phyloP scores from a whole-genome alignment of 2,113 vertebrate species.

The Hippoglossus stenolepis region DNA sequence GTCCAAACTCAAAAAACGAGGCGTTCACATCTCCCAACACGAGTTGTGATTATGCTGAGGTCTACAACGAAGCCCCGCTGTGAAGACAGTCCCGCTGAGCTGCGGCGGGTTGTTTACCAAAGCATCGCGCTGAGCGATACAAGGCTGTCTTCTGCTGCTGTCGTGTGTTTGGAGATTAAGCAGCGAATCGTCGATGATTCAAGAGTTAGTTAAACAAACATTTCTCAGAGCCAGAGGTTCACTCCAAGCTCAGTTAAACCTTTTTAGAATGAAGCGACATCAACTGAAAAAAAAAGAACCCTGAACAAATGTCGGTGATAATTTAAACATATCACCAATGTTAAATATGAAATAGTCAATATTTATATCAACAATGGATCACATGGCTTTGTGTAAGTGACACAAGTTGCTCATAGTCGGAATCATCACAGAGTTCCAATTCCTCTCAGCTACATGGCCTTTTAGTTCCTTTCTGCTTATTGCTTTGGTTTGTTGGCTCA shows the following conservation, averaged over 20 bases:
- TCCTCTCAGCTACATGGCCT: not conserved
- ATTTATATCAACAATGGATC: not conserved
- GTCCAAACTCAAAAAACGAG: slow-evolving; percentile 64
- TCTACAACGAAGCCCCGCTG: slow-evolving; percentile 44
- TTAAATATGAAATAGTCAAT: not conserved
- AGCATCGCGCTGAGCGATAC: slow-evolving; percentile 40
- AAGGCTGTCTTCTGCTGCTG: slow-evolving; percentile 44
- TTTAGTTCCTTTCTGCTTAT: not conserved
- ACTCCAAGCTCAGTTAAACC: slow-evolving; percentile 3
- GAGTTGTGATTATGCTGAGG: slow-evolving; percentile 63
- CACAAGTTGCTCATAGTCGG: not conserved
- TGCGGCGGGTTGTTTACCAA: slow-evolving; percentile 58
- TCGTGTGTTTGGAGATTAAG: slow-evolving; percentile 35
- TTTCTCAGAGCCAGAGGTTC: slow-evolving; percentile 22
- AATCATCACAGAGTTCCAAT: not conserved
- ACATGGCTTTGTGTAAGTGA: not conserved
- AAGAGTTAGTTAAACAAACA: slow-evolving; percentile 52
- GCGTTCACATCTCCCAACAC: slow-evolving; percentile 61
- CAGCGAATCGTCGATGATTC: slow-evolving; percentile 39
- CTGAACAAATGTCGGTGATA: not conserved
- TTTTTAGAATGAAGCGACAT: not conserved
- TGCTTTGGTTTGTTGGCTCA: not conserved
- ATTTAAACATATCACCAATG: not conserved
- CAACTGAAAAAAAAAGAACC: not conserved
- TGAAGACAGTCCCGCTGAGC: slow-evolving; percentile 49